These are phyloP conservation scores for Phylloscopus trochiloides DNA, from an alignment of 2,113 vertebrate genomes.

Conservation along the genomic window DNA sequence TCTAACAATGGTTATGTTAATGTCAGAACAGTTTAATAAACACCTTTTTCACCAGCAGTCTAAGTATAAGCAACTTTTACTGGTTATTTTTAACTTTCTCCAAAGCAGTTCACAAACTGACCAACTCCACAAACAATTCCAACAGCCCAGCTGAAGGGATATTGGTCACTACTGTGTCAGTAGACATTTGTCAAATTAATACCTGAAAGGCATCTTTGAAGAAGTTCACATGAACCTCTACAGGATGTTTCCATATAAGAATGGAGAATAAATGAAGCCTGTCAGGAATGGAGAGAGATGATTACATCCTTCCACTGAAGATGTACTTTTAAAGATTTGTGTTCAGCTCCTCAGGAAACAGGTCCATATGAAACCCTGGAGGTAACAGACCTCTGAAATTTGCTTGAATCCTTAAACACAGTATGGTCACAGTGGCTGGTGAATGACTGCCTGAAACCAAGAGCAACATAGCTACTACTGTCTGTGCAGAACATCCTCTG, in stretches of 20 bases:
- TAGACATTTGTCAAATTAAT: background rate
- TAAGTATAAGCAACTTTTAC: background rate
- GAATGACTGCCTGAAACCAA: background rate
- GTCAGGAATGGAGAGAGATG: accelerated
- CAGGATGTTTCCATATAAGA: background rate
- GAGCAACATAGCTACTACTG: background rate
- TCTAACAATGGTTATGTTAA: background rate
- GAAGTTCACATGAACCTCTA: background rate
- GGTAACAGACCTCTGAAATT: background rate
- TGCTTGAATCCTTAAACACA: background rate
- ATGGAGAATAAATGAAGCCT: background rate
- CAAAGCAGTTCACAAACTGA: background rate
- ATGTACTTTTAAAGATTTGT: background rate
- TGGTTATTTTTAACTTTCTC: slow-evolving; percentile 22
- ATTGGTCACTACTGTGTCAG: background rate
- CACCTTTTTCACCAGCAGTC: background rate
- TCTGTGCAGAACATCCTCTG: background rate
- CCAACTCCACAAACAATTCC: background rate
- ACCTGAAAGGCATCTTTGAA: background rate
- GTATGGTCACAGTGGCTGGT: background rate
- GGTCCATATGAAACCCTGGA: background rate
- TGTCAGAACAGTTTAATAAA: slow-evolving; percentile 25
- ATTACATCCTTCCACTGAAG: background rate
- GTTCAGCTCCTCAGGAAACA: background rate
- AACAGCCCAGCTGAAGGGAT: background rate